phyloP scores from a whole-genome alignment of 2,113 vertebrate genomes.

The Alligator sinensis region DNA sequence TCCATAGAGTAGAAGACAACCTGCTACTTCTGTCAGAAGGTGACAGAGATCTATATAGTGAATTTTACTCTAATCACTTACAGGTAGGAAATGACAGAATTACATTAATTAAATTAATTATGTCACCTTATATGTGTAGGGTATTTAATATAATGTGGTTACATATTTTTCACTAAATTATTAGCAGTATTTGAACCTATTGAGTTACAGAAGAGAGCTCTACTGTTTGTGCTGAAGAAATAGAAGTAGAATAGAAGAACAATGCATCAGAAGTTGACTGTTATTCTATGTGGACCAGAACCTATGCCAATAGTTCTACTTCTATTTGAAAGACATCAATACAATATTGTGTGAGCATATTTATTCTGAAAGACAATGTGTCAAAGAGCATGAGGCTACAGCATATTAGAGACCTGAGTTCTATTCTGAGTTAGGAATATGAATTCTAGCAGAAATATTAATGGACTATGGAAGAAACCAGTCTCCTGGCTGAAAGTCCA shows the following conservation, averaged over 20 bases:
- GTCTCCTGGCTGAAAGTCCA: neutral
- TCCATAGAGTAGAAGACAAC: neutral
- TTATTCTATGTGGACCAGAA: rapidly evolving
- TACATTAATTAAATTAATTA: too few species aligned
- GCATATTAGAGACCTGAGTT: neutral
- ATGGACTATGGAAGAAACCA: neutral
- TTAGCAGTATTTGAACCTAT: too few species aligned
- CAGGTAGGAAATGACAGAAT: too few species aligned
- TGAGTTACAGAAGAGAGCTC: neutral
- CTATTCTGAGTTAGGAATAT: neutral
- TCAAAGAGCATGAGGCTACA: neutral
- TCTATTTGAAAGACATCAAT: neutral
- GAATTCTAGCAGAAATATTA: slow-evolving; percentile 16
- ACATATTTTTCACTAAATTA: too few species aligned
- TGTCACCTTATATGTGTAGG: too few species aligned
- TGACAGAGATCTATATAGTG: too few species aligned
- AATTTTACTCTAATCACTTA: too few species aligned
- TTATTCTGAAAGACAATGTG: neutral
- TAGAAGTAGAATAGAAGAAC: too few species aligned
- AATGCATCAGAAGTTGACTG: neutral
- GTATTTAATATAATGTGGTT: too few species aligned
- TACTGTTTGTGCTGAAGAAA: neutral
- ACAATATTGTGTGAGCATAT: neutral
- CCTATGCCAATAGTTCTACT: neutral
- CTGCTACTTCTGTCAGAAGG: too few species aligned